Evolutionary conservation across 2,888 invertebrate genomes (phyloP).

Genomic region (Lithophane socia): DNA sequence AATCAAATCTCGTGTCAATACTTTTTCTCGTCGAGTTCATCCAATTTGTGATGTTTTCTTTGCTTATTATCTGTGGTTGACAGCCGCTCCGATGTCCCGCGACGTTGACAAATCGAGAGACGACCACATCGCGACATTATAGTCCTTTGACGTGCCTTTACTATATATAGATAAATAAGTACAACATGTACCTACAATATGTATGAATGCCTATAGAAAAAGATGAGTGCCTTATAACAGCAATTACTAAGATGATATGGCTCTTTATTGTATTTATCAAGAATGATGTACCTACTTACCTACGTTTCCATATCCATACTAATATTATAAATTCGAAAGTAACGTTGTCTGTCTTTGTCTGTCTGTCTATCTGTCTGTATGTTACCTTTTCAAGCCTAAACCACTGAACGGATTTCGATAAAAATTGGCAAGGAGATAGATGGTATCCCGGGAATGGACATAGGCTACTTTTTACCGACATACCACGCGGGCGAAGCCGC

Average conservation of each 20-base stretch:
- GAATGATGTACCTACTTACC: not conserved
- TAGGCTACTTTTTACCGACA: too few species aligned
- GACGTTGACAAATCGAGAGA: constrained; percentile 87
- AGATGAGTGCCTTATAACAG: constrained; percentile 8
- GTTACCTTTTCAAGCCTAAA: too few species aligned
- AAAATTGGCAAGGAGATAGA: too few species aligned
- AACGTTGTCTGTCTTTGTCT: too few species aligned
- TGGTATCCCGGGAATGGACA: too few species aligned
- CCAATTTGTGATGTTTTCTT: constrained; percentile 62
- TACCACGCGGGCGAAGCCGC: too few species aligned
- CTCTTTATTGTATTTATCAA: constrained; percentile 23
- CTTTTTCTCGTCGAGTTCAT: constrained; percentile 58
- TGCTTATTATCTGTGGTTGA: constrained; percentile 75
- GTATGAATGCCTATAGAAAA: constrained; percentile 26
- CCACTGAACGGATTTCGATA: too few species aligned
- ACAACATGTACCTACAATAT: constrained; percentile 9
- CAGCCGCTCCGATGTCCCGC: constrained; percentile 78
- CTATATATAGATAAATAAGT: constrained; percentile 59
- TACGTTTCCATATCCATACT: constrained; percentile 1
- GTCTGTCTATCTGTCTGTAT: too few species aligned
- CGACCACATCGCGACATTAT: constrained; percentile 78
- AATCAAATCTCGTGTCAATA: constrained; percentile 53
- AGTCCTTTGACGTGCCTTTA: constrained; percentile 71
- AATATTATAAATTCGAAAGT: too few species aligned
- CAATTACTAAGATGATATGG: constrained; percentile 32